Percentiles rank a stretch among this genome's conserved stretches.
These are phyloP conservation scores for Tetramorium simillimum DNA, from an alignment of 1,140 invertebrate species.

Conservation along the genomic window DNA sequence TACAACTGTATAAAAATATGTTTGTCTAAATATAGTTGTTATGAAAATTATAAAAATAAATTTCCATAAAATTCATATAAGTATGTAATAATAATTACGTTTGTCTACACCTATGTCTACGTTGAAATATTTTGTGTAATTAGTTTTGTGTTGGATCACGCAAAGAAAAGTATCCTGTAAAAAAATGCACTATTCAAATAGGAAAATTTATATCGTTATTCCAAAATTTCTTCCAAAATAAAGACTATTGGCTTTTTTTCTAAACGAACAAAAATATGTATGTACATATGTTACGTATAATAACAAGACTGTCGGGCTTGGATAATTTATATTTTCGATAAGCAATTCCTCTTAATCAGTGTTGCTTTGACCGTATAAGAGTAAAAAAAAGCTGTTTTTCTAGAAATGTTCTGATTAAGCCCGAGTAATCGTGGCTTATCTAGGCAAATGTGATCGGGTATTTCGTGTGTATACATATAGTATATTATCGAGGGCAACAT, in stretches of 20 bases:
- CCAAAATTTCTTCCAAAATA: background rate
- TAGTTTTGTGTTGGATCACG: background rate
- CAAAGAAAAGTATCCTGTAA: background rate
- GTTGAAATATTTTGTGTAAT: background rate
- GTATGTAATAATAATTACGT: background rate
- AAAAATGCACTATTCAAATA: background rate
- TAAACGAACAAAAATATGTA: background rate
- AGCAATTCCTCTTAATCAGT: background rate
- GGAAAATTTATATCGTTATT: background rate
- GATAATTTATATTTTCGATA: background rate
- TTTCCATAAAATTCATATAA: background rate
- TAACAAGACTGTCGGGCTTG: background rate
- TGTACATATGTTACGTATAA: no score
- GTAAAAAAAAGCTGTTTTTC: background rate
- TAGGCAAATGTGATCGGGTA: background rate
- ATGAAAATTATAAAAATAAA: background rate
- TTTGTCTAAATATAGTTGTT: constrained; percentile 1
- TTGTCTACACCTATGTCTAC: background rate
- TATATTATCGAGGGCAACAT: background rate
- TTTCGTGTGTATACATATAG: background rate
- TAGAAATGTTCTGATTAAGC: background rate
- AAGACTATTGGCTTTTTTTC: background rate
- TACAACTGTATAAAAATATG: background rate
- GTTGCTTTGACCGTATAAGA: background rate
- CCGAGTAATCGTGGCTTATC: background rate